Conservation (phyloP, 2,888 invertebrate genomes). For the Ceriagrion tenellum region DNA sequence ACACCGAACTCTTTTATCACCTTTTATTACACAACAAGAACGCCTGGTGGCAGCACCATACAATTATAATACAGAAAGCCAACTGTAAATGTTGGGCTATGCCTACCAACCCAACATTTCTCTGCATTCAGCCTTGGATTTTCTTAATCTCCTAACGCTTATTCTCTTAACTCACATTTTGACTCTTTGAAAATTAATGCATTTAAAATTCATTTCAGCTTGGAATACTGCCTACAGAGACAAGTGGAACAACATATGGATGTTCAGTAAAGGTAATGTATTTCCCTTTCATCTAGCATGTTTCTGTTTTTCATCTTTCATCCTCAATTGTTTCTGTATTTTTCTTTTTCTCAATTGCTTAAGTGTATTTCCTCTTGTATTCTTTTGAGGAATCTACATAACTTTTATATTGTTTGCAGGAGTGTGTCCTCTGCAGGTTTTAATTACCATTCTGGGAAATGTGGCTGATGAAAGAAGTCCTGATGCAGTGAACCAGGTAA, state of each 20-base stretch:
- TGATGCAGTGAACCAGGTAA: neutral
- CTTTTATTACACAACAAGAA: too few relatives aligned
- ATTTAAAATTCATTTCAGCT: neutral
- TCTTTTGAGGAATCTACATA: neutral
- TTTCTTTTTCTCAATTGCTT: neutral
- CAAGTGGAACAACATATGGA: slow-evolving; percentile 31
- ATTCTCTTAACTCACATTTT: too few relatives aligned
- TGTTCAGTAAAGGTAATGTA: slow-evolving; percentile 19
- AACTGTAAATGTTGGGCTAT: too few relatives aligned
- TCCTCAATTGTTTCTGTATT: neutral
- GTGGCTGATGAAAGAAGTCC: neutral
- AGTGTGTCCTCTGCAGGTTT: slow-evolving; percentile 26
- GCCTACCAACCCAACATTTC: too few relatives aligned
- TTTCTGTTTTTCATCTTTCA: neutral
- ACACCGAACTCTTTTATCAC: too few relatives aligned
- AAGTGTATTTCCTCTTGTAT: too few relatives aligned
- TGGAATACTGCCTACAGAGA: slow-evolving; percentile 43
- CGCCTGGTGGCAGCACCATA: too few relatives aligned
- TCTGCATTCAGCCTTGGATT: too few relatives aligned
- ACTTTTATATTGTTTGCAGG: neutral
- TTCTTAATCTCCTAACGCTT: too few relatives aligned
- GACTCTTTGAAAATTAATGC: neutral
- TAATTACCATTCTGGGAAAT: slow-evolving; percentile 42
- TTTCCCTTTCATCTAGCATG: neutral
- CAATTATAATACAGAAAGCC: too few relatives aligned